Percentiles rank a stretch among this genome's conserved stretches.
These are phyloP conservation scores for Aselliscus stoliczkanus DNA, from an alignment of 2,797 vertebrate genomes.

Conservation along the genomic window DNA sequence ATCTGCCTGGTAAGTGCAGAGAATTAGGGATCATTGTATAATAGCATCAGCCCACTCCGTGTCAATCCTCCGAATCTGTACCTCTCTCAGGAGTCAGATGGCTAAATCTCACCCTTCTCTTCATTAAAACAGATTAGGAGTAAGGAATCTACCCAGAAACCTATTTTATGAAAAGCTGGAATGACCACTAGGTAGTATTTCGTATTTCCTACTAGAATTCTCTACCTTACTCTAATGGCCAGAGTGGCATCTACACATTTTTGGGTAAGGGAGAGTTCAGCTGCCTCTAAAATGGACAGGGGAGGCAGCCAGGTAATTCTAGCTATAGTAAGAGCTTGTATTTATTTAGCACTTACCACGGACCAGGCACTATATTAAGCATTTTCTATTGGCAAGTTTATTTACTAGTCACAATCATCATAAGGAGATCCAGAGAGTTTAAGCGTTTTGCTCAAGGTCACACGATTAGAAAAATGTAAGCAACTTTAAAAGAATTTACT, in stretches of 20 bases:
- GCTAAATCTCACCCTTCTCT: background rate
- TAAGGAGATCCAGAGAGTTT: background rate
- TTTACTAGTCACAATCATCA: background rate
- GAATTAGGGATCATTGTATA: background rate
- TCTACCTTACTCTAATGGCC: background rate
- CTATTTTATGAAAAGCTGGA: slow-evolving; percentile 17
- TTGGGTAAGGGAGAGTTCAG: background rate
- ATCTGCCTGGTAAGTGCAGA: background rate
- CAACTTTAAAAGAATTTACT: background rate
- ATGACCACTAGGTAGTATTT: background rate
- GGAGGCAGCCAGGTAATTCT: background rate
- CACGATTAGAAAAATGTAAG: background rate
- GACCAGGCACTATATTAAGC: background rate
- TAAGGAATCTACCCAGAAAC: slow-evolving; percentile 8
- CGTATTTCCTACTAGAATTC: slow-evolving; percentile 16
- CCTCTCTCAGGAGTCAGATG: background rate
- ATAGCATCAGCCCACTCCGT: background rate
- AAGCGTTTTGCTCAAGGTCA: slow-evolving; percentile 16
- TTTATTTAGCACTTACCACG: background rate
- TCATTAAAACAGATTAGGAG: background rate
- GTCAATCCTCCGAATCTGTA: background rate
- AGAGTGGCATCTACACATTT: background rate
- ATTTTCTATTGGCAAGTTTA: background rate
- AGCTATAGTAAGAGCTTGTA: background rate
- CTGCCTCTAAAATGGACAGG: background rate